Percentiles rank a stretch among this genome's conserved stretches.
Conservation (phyloP, 2,113 vertebrate species). For the Athene cunicularia region DNA sequence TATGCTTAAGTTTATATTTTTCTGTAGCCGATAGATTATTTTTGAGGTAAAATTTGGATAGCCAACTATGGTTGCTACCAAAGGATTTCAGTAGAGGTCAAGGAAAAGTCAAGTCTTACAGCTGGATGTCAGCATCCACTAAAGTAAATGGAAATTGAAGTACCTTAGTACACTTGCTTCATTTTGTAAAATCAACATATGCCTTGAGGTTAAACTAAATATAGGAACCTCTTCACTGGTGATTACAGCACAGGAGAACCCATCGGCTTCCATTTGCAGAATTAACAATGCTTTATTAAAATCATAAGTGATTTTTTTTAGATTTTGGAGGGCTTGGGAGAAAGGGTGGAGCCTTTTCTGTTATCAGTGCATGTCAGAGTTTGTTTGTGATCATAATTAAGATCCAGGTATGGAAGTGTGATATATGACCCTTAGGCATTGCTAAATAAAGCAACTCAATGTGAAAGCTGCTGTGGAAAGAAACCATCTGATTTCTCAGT, state of each 20-base stretch:
- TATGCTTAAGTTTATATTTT: constrained; percentile 13
- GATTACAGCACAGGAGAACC: not conserved
- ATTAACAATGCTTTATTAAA: not conserved
- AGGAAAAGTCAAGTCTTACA: constrained; percentile 8
- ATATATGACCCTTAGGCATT: not conserved
- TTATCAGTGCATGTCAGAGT: not conserved
- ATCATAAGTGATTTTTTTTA: not conserved
- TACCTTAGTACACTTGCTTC: constrained; percentile 3
- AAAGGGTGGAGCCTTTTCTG: not conserved
- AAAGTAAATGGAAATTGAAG: constrained; percentile 33
- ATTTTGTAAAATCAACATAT: constrained; percentile 48
- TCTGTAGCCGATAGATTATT: not conserved
- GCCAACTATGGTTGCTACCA: not conserved
- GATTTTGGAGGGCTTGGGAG: not conserved
- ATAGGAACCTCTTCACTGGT: constrained; percentile 5
- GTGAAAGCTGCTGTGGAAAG: not conserved
- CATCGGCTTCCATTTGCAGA: constrained; percentile 23
- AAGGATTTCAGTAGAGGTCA: not conserved
- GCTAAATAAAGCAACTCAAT: constrained; percentile 20
- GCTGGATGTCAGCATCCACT: not conserved
- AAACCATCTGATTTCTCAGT: not conserved
- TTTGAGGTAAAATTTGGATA: constrained; percentile 15
- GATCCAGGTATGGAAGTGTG: not conserved
- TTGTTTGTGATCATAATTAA: not conserved
- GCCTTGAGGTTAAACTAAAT: constrained; percentile 43